Conservation (phyloP, 2,888 invertebrate species). For the Trissolcus japonicus region DNA sequence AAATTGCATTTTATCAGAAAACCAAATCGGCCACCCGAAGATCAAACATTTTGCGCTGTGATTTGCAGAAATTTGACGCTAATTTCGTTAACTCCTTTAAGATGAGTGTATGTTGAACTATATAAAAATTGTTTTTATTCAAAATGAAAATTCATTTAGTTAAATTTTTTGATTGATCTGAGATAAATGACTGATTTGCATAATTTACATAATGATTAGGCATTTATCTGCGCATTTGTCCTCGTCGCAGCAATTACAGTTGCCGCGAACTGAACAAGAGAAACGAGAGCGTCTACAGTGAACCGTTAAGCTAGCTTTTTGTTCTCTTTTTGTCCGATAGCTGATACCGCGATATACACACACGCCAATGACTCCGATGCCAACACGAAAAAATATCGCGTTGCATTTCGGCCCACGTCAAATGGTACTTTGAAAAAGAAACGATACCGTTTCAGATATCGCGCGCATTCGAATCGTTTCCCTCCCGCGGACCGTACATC, state of each 20-base stretch:
- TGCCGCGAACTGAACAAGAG: conserved; percentile 20
- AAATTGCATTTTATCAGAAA: conserved; percentile 32
- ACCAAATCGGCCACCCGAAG: conserved; percentile 17
- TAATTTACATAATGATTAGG: no score
- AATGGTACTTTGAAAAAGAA: conserved; percentile 34
- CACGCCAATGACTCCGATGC: not conserved
- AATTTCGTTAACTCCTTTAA: not conserved
- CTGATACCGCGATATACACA: not conserved
- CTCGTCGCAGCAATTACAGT: conserved; percentile 9
- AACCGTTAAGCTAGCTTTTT: not conserved
- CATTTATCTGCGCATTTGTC: not conserved
- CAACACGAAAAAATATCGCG: not conserved
- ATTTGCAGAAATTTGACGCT: conserved; percentile 27
- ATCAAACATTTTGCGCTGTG: conserved; percentile 46
- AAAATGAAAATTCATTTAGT: no score
- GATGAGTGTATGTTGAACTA: no score
- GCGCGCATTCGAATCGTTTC: not conserved
- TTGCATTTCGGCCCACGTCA: conserved; percentile 6
- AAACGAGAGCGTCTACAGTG: not conserved
- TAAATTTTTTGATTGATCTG: no score
- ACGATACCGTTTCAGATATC: conserved; percentile 4
- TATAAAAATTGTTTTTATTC: no score
- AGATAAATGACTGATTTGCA: no score
- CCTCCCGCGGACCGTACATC: conserved; percentile 8
- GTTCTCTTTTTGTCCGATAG: conserved; percentile 4